Conservation (phyloP, 2,797 vertebrate genomes). For the Pseudopleuronectes americanus region DNA sequence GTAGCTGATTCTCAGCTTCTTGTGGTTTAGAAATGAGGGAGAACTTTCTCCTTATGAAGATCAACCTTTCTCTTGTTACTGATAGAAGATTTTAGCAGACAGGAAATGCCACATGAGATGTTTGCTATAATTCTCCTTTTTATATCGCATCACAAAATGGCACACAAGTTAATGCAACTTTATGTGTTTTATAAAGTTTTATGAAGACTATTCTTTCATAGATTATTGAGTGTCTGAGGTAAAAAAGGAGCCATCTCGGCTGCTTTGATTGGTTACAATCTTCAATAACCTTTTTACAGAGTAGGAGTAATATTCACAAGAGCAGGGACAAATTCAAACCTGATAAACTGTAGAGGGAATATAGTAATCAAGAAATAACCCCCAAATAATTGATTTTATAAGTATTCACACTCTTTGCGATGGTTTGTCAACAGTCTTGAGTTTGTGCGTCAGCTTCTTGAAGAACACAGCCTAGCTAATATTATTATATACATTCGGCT, state of each 20-base stretch:
- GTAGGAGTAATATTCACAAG: constrained; percentile 6
- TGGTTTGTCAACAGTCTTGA: no score
- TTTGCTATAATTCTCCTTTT: not conserved
- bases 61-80: constrained; percentile 7
- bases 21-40: not conserved
- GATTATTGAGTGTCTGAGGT: constrained; percentile 37
- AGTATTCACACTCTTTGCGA: no score
- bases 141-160: no score
- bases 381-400: no score
- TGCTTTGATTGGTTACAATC: not conserved
- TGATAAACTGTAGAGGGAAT: no score
- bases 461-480: no score
- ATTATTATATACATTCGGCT: no score
- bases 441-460: no score
- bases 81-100: not conserved
- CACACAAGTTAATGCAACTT: no score
- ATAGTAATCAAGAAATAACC: no score
- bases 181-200: constrained; percentile 19
- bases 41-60: not conserved
- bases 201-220: not conserved
- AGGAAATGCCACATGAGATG: constrained; percentile 1
- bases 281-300: constrained; percentile 7
- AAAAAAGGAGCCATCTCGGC: no score
- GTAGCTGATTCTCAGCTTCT: constrained; percentile 13
- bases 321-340: not conserved